Conservation (phyloP, 2,888 invertebrate species). For the Cerceris rybyensis region DNA sequence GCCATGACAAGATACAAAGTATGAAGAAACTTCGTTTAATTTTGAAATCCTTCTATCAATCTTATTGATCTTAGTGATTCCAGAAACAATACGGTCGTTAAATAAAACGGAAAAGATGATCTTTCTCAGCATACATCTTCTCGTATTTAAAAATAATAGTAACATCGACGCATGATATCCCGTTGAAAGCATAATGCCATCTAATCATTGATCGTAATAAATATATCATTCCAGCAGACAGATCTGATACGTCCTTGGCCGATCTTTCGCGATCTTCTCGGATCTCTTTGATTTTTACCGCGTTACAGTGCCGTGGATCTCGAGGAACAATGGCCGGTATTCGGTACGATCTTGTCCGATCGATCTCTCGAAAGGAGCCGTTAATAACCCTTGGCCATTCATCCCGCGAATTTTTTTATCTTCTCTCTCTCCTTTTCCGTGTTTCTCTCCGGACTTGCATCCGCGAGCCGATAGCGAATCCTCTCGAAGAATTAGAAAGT, state of each 20-base stretch:
- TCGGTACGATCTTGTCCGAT: constrained; percentile 45
- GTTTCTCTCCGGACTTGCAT: constrained; percentile 3
- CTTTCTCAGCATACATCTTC: too few species aligned
- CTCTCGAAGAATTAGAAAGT: constrained; percentile 67
- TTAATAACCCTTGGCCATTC: constrained; percentile 63
- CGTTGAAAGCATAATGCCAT: too few species aligned
- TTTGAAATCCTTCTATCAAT: too few species aligned
- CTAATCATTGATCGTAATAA: not conserved
- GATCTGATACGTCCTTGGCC: constrained; percentile 22
- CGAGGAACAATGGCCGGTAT: constrained; percentile 51
- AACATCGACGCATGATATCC: too few species aligned
- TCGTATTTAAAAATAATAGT: too few species aligned
- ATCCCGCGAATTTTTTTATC: constrained; percentile 38
- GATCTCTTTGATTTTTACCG: constrained; percentile 29
- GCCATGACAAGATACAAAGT: too few species aligned
- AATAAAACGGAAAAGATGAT: too few species aligned
- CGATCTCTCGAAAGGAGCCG: constrained; percentile 50
- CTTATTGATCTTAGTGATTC: too few species aligned
- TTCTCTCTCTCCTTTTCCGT: constrained; percentile 4
- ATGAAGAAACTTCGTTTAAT: too few species aligned
- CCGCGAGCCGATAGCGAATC: constrained; percentile 45
- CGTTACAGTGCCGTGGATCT: constrained; percentile 16
- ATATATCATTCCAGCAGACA: not conserved
- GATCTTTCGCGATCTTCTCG: constrained; percentile 16
- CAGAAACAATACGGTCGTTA: too few species aligned